Conservation (phyloP, 2,888 invertebrate species). For the Calephelis perditalis region DNA sequence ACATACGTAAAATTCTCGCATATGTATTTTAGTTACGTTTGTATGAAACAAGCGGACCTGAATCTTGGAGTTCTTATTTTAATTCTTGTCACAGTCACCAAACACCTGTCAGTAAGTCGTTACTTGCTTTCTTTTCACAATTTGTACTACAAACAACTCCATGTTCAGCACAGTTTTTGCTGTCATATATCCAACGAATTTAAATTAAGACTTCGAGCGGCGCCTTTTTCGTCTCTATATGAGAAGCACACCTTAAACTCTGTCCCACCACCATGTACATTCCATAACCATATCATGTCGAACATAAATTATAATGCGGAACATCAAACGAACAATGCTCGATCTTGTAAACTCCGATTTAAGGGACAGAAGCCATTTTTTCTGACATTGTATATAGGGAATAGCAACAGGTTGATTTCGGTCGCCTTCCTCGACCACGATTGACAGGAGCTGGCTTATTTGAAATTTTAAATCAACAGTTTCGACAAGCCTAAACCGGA, state of each 20-base stretch:
- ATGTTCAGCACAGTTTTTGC: too few relatives aligned
- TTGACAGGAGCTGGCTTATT: conserved; percentile 59
- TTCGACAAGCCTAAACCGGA: conserved; percentile 62
- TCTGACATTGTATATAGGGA: conserved; percentile 40
- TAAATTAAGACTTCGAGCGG: not conserved
- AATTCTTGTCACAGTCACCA: too few relatives aligned
- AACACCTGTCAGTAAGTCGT: too few relatives aligned
- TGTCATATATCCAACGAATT: too few relatives aligned
- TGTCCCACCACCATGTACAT: not conserved
- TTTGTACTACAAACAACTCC: too few relatives aligned
- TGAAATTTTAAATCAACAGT: conserved; percentile 69
- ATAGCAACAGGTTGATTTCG: conserved; percentile 56
- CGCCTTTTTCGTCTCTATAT: not conserved
- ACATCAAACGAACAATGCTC: conserved; percentile 12
- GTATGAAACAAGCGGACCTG: too few relatives aligned
- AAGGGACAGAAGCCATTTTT: conserved; percentile 29
- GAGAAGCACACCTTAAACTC: not conserved
- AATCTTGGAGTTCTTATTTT: too few relatives aligned
- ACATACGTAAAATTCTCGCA: too few relatives aligned
- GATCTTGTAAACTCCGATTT: conserved; percentile 13
- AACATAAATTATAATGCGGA: conserved; percentile 18
- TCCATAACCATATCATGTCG: not conserved
- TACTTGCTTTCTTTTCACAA: too few relatives aligned
- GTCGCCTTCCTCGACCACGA: conserved; percentile 35
- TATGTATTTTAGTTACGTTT: too few relatives aligned